Conservation (phyloP, 2,113 vertebrate species). For the Otus sunia region DNA sequence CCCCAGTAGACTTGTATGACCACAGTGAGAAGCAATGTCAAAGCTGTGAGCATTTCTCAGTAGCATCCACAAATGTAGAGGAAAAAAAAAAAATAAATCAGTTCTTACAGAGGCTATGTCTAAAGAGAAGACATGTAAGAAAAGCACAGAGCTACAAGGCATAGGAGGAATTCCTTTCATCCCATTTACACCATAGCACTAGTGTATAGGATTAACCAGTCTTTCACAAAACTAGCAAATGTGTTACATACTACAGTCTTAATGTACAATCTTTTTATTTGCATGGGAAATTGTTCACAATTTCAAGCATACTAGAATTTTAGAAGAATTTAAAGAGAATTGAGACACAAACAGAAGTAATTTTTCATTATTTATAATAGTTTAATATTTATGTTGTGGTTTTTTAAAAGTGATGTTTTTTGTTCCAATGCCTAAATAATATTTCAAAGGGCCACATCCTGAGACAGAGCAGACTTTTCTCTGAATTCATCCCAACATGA, state of each 20-base stretch:
- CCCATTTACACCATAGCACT: background rate
- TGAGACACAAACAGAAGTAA: background rate
- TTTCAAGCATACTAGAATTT: background rate
- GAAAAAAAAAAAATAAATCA: background rate
- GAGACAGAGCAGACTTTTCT: background rate
- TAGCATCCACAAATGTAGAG: background rate
- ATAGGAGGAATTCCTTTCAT: background rate
- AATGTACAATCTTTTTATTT: background rate
- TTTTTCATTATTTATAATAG: background rate
- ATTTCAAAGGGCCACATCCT: background rate
- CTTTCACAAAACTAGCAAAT: background rate
- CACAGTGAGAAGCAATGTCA: background rate
- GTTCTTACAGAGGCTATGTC: background rate
- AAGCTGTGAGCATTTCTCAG: background rate
- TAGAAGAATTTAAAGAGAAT: background rate
- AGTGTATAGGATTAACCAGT: background rate
- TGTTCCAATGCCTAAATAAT: background rate
- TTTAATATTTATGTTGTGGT: background rate
- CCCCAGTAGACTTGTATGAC: background rate
- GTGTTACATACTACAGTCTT: background rate
- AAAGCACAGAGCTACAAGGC: background rate
- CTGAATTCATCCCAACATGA: background rate
- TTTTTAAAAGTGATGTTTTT: background rate
- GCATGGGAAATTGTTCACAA: background rate
- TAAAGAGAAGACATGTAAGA: background rate